Evolutionary conservation across 2,888 invertebrate species (phyloP).

Genomic region (Stegana nigrithorax): DNA sequence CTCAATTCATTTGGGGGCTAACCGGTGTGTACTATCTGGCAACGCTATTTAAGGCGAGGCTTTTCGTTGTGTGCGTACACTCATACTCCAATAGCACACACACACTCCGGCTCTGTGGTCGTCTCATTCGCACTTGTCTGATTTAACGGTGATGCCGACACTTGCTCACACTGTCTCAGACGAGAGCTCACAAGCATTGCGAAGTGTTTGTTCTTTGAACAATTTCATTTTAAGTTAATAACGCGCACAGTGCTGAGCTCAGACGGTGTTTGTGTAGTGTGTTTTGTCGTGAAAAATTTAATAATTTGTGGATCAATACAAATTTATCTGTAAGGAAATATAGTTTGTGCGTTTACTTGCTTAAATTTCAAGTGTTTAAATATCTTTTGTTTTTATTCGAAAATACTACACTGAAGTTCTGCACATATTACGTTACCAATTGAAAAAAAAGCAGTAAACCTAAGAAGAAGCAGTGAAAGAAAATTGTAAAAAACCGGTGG

Average conservation of each 20-base stretch:
- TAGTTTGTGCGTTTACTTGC: neutral
- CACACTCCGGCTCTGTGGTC: constrained; percentile 34
- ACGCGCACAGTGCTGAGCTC: constrained; percentile 44
- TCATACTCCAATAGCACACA: too few relatives aligned
- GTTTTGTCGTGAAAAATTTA: constrained; percentile 28
- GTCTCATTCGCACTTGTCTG: constrained; percentile 41
- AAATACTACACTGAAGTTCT: too few relatives aligned
- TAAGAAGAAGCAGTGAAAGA: constrained; percentile 41
- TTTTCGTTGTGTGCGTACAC: constrained; percentile 39
- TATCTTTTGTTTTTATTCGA: neutral
- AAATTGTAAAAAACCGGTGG: constrained; percentile 59
- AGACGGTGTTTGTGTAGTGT: constrained; percentile 45
- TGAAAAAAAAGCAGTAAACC: constrained; percentile 28
- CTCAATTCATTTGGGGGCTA: too few relatives aligned
- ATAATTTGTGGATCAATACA: neutral
- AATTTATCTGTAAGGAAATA: neutral
- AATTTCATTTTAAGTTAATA: constrained; percentile 56
- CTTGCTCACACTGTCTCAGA: neutral
- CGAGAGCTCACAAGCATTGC: constrained; percentile 24
- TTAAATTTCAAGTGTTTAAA: constrained; percentile 6
- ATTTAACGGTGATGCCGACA: neutral
- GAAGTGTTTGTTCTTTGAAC: constrained; percentile 42
- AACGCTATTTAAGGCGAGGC: constrained; percentile 12
- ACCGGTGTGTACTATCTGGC: neutral
- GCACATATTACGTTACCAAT: constrained; percentile 28